Percentiles rank a stretch among this genome's conserved stretches.
phyloP scores from a whole-genome alignment of 2,113 vertebrate genomes.

The Platycercus adscitus region DNA sequence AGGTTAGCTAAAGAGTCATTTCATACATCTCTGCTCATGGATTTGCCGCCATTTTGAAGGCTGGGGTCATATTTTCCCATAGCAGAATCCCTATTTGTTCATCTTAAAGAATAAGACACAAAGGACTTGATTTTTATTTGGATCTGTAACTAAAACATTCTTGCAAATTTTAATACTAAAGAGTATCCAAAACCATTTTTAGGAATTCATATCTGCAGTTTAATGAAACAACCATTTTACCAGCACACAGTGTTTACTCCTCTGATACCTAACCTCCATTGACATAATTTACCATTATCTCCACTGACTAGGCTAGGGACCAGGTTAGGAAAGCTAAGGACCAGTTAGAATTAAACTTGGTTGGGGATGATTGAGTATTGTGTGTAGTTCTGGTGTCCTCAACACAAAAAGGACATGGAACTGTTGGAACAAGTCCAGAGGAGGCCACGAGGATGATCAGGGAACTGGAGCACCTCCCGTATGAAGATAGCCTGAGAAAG shows the following conservation, averaged over 20 bases:
- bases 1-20: background rate
- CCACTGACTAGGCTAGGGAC: no score
- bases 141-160: background rate
- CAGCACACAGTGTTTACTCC: background rate
- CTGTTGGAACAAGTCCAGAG: no score
- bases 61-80: background rate
- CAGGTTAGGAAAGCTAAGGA: no score
- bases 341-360: no score
- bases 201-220: background rate
- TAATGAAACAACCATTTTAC: background rate
- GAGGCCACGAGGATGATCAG: no score
- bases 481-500: no score
- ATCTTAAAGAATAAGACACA: background rate
- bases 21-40: background rate
- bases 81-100: background rate
- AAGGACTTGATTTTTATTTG: background rate
- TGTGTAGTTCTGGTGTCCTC: no score
- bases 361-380: no score
- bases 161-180: background rate
- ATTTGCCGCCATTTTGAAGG: background rate
- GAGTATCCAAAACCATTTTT: background rate
- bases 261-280: background rate
- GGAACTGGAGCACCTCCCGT: no score
- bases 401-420: no score
- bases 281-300: background rate